phyloP scores from a whole-genome alignment of 2,888 invertebrate genomes.

The Tetanocera ferruginea region DNA sequence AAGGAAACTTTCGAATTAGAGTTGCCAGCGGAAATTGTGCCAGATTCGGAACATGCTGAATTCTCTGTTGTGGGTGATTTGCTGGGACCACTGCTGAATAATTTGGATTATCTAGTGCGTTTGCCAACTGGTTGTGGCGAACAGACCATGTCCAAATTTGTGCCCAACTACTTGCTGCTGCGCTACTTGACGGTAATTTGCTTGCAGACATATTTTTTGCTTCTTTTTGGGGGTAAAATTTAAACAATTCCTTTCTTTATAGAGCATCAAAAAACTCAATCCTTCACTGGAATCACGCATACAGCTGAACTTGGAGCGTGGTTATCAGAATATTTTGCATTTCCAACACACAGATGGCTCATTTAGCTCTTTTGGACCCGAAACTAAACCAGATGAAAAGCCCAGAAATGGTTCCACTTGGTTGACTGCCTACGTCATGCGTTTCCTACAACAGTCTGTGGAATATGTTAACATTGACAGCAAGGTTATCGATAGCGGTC shows the following conservation, averaged over 20 bases:
- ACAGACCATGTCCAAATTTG: constrained; percentile 79
- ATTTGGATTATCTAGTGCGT: constrained; percentile 75
- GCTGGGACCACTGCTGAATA: constrained; percentile 74
- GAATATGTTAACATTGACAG: constrained; percentile 79
- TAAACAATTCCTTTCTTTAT: constrained; percentile 45
- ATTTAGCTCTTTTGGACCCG: constrained; percentile 84
- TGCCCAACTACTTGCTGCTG: constrained; percentile 80
- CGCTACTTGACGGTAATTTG: constrained; percentile 85
- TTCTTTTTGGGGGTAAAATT: no score
- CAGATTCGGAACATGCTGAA: constrained; percentile 74
- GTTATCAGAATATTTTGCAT: constrained; percentile 91
- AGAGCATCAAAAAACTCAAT: constrained; percentile 73
- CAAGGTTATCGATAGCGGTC: constrained; percentile 75
- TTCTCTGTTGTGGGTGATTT: constrained; percentile 75
- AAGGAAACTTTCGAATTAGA: constrained; percentile 79
- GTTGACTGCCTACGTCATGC: constrained; percentile 87
- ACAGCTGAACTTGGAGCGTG: constrained; percentile 77
- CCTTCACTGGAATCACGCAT: constrained; percentile 76
- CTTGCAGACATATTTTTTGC: not conserved
- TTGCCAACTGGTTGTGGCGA: constrained; percentile 82
- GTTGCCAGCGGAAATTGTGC: constrained; percentile 79
- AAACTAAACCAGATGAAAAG: constrained; percentile 59
- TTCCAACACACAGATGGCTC: constrained; percentile 90
- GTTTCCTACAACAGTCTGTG: constrained; percentile 80
- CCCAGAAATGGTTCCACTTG: constrained; percentile 77